These are phyloP conservation scores for Amphipoea oculea DNA, from an alignment of 2,888 invertebrate genomes.

Conservation along the genomic window DNA sequence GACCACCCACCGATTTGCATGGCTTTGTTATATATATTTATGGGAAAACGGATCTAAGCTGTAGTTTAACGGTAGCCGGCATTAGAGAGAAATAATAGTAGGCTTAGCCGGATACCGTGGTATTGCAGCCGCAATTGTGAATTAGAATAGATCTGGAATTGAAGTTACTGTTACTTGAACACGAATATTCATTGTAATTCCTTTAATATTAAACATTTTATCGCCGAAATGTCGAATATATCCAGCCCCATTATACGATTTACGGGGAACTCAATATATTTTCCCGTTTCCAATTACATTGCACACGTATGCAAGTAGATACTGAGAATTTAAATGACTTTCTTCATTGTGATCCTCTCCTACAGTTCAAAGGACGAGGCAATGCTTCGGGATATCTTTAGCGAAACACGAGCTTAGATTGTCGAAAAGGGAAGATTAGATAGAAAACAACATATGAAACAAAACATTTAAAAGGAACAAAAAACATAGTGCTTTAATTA, in stretches of 20 bases:
- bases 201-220: slow-evolving; percentile 15
- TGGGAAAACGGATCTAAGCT: slow-evolving; percentile 38
- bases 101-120: slow-evolving; percentile 27
- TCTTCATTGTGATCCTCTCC: slow-evolving; percentile 31
- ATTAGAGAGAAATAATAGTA: slow-evolving; percentile 40
- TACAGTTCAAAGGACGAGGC: slow-evolving; percentile 35
- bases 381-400: slow-evolving; percentile 28
- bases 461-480: slow-evolving; percentile 4
- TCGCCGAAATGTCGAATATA: slow-evolving; percentile 7
- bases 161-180: slow-evolving; percentile 2
- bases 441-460: slow-evolving; percentile 7
- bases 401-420: slow-evolving; percentile 16
- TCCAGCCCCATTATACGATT: slow-evolving; percentile 5
- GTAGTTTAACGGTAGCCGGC: slow-evolving; percentile 11
- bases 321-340: slow-evolving; percentile 49
- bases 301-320: slow-evolving; percentile 45
- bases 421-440: slow-evolving; percentile 14
- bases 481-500: slow-evolving; percentile 19
- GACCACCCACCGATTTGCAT: slow-evolving; percentile 50
- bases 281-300: slow-evolving; percentile 43
- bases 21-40: slow-evolving; percentile 53
- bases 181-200: slow-evolving; percentile 21
- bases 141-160: slow-evolving; percentile 24
- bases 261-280: slow-evolving; percentile 38
- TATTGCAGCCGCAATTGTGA: slow-evolving; percentile 20